Conservation (phyloP, 2,797 vertebrate genomes). For the Pangasius sanitwongsei region DNA sequence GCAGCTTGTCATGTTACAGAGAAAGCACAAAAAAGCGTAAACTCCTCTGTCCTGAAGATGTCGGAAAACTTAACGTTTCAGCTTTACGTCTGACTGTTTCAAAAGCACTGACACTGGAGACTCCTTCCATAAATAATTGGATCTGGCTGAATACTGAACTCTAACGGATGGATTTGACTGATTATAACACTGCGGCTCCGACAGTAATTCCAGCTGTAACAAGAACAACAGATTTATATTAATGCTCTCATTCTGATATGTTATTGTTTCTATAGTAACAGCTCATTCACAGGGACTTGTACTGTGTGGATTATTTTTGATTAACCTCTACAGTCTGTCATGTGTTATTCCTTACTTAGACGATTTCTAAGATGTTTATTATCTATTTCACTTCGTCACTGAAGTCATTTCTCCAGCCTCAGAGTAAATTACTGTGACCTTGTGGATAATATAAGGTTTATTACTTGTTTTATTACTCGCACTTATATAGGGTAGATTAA, state of each 20-base stretch:
- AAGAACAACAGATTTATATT: background rate
- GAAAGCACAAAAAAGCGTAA: no score
- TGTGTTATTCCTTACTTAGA: background rate
- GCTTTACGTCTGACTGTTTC: no score
- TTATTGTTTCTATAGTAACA: background rate
- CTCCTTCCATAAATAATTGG: no score
- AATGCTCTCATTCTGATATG: background rate
- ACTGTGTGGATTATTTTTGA: background rate
- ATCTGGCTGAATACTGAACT: no score
- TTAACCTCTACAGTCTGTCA: background rate
- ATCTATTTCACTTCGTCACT: background rate
- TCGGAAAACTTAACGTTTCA: no score
- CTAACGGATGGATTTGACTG: no score
- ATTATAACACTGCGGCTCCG: no score
- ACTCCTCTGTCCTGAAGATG: no score
- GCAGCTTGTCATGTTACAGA: no score
- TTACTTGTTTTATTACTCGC: background rate
- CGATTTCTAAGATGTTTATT: background rate
- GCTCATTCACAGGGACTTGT: background rate
- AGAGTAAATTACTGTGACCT: constrained; percentile 5
- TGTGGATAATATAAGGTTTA: constrained; percentile 8
- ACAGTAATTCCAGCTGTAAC: no score
- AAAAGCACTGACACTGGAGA: no score
- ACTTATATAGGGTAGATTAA: constrained; percentile 10
- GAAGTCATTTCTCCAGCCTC: background rate